Base-by-base conservation (phyloP, 2,888 invertebrate genomes). In the Ophion costatus region DNA sequence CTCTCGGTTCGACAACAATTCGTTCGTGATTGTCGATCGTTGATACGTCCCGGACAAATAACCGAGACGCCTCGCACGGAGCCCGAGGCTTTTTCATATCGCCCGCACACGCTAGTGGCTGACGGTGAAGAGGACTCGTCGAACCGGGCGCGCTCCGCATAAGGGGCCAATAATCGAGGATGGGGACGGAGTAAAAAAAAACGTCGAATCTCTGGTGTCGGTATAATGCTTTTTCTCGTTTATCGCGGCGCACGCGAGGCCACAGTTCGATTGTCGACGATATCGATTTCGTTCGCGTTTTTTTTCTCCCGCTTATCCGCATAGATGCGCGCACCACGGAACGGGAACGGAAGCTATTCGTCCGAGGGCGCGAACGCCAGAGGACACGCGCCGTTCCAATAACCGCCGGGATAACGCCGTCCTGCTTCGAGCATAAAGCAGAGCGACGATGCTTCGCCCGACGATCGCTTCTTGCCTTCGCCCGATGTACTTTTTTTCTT, bases 231-330 rank as follows among this genome's bases (percentile, higher is more conserved):
- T 74, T 76, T 83, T 75, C 61, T 57, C 42, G 22, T 74, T 24
- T 57, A 14, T 76, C 24, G 3, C 42, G 17, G 11, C 38, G 11
- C n/a, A 45, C 56, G 51, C 70, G 29, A 76, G 59, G 57, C 51
- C 64, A 67, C 76, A 66, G 42, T 74, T 83, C 78, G 81, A 83
- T 79, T 56, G 80, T 79, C 61, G 71, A 77, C 59, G 84, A 63
- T 82, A 86, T 84, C 66, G 86, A 87, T 86, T 87, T 77, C 82
- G 64, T 61, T 61, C 67, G 73, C 17, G 51, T 51, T 51, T 59
- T 14, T 83, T 82, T 84, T 83, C 76, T 33, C 77, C 69, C 83
- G 42, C 59, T 66, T 76, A 42, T 45, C 38, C 71, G 61, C 61
- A n/a, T 75, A 9, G 45, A 14, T 29, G 57, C n/a, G 56, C n/a